phyloP scores from a whole-genome alignment of 1,140 invertebrate species.

The Aethina tumida region DNA sequence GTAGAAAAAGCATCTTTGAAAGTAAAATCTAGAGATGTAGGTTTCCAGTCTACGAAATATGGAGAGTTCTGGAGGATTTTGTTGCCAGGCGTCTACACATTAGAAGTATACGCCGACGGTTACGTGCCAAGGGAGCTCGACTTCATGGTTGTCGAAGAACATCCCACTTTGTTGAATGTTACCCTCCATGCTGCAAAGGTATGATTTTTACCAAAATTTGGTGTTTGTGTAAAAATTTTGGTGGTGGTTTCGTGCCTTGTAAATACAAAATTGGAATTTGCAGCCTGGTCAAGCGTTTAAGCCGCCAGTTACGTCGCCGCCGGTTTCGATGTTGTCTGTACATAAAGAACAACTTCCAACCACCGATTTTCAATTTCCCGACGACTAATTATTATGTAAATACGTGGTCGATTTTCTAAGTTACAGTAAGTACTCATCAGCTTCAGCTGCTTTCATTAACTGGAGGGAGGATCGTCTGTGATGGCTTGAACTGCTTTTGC shows the following conservation, averaged over 20 bases:
- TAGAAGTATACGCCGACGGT: slow-evolving; percentile 80
- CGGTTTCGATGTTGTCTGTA: slow-evolving; percentile 21
- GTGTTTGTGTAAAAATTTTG: neutral
- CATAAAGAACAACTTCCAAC: slow-evolving; percentile 6
- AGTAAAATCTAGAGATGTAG: slow-evolving; percentile 76
- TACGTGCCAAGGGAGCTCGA: slow-evolving; percentile 72
- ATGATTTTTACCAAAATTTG: slow-evolving; percentile 28
- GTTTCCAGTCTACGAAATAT: slow-evolving; percentile 79
- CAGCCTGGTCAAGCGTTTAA: slow-evolving; percentile 23
- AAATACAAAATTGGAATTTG: slow-evolving; percentile 18
- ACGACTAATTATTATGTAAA: slow-evolving; percentile 17
- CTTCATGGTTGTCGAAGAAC: slow-evolving; percentile 75
- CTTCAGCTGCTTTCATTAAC: neutral
- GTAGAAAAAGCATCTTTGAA: slow-evolving; percentile 75
- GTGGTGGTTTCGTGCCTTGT: slow-evolving; percentile 16
- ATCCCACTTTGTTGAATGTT: slow-evolving; percentile 75
- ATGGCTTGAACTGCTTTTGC: neutral
- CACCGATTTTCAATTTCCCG: slow-evolving; percentile 19
- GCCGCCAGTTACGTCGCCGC: slow-evolving; percentile 26
- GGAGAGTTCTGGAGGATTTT: slow-evolving; percentile 91
- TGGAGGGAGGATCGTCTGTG: neutral
- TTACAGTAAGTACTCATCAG: neutral
- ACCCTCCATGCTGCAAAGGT: slow-evolving; percentile 74
- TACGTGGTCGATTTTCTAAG: neutral
- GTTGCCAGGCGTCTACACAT: slow-evolving; percentile 69